Evolutionary conservation across 2,113 vertebrate species (phyloP).

Genomic region (Spheniscus mendiculus): DNA sequence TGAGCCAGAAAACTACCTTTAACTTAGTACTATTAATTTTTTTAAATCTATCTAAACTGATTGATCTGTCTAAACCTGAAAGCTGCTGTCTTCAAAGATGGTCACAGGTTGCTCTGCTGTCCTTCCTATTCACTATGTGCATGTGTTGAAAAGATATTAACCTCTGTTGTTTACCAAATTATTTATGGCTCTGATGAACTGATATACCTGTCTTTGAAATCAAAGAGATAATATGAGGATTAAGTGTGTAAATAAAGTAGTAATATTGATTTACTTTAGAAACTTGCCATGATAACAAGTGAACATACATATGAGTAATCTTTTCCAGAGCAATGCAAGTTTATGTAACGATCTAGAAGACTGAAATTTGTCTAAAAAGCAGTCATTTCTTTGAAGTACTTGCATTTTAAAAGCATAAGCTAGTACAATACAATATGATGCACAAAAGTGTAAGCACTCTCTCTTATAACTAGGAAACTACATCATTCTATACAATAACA

Average conservation of each 20-base stretch:
- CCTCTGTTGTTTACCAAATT: not conserved
- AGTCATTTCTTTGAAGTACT: not conserved
- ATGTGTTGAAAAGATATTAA: not conserved
- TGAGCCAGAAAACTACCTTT: not conserved
- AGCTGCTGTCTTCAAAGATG: not conserved
- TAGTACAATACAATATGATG: not conserved
- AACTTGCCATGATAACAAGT: not conserved
- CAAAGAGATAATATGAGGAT: not conserved
- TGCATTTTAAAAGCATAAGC: not conserved
- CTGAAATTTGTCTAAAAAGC: not conserved
- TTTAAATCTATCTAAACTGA: not conserved
- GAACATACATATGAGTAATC: fast-evolving
- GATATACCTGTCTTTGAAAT: not conserved
- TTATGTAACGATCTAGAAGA: not conserved
- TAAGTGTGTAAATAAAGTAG: not conserved
- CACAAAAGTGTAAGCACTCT: not conserved
- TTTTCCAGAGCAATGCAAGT: not conserved
- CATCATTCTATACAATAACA: not conserved
- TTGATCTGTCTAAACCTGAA: not conserved
- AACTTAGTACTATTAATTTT: not conserved
- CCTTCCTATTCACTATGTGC: not conserved
- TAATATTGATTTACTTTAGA: not conserved
- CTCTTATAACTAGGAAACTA: not conserved
- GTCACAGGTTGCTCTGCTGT: not conserved
- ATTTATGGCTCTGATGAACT: not conserved